Evolutionary conservation across 2,888 invertebrate genomes (phyloP).

Genomic region (Lottia scabra): DNA sequence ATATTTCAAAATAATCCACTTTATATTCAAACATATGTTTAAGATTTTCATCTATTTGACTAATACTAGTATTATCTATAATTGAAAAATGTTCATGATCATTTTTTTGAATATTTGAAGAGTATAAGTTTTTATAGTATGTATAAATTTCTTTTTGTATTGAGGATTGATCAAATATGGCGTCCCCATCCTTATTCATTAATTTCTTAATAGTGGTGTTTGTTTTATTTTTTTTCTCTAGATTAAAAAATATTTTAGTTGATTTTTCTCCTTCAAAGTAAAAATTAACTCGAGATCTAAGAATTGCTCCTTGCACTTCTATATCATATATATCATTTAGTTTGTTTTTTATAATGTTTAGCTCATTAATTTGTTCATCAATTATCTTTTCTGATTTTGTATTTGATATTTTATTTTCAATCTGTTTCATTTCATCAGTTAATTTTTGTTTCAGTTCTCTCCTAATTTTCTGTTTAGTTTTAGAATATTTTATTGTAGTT

Average conservation of each 20-base stretch:
- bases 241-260: not conserved
- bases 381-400: not conserved
- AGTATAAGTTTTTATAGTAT: not conserved
- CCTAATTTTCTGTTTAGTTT: too few relatives aligned
- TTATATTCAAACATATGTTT: not conserved
- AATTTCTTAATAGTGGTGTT: not conserved
- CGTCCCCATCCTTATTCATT: not conserved
- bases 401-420: not conserved
- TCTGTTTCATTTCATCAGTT: constrained; percentile 1
- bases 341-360: not conserved
- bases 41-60: not conserved
- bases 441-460: not conserved
- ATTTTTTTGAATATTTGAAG: not conserved
- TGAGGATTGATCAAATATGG: not conserved
- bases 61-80: not conserved
- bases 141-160: not conserved
- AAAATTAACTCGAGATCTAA: not conserved
- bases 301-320: not conserved
- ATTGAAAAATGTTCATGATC: not conserved
- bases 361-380: not conserved
- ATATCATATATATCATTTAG: not conserved
- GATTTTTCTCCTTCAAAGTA: not conserved
- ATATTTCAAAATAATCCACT: not conserved
- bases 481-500: too few relatives aligned
- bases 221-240: not conserved